Base-by-base conservation (phyloP, 2,888 invertebrate species). In the Bellardia pandia region DNA sequence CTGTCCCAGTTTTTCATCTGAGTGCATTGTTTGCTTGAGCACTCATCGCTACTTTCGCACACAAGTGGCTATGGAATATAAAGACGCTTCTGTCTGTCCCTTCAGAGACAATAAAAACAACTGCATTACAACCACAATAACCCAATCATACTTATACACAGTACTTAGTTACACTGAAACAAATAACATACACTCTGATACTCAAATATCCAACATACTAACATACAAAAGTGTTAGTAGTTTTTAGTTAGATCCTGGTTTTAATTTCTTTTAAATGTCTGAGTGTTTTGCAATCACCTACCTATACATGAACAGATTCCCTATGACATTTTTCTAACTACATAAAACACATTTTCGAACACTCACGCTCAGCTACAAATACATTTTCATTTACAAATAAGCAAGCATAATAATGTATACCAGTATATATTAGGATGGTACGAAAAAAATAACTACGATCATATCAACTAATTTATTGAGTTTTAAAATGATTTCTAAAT, bases 21-120 rank as follows among this genome's bases (percentile, higher is more conserved):
- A 75, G 78, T 78, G 74, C 74, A 75, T 81, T 87, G 87, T 82
- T 64, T 85, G 77, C 72, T 84, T 62, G 64, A 85, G 78, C n/a
- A 82, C 76, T 80, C 72, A 74, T 53, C 58, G 76, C 23, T 45
- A 45, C 37, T 13, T 14, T 9, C 7, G 68, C 37, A 62, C 37
- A 56, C 42, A 77, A 82, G 64, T 81, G 48, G 76, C 45, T 45
- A 37, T 72, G 16, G 8, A 45, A 64, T 40, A 33, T 40, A 45
- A 9, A 42, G 79, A 58, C 64, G 56, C 23, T 48, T 16, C 4
- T 82, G 51, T 60, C 56, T 9, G 23, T 56, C 56, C 23, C 58
- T 64, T 48, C 4, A 76, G 14, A 75, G 42, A 79, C 48, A 79
- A 56, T 69, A 33, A 64, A 48, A 53, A 40, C 48, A 79, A 78